A percentile compares a stretch with the other conserved stretches of the same genome.
Conservation (phyloP, 1,140 invertebrate species). For the Plodia interpunctella region DNA sequence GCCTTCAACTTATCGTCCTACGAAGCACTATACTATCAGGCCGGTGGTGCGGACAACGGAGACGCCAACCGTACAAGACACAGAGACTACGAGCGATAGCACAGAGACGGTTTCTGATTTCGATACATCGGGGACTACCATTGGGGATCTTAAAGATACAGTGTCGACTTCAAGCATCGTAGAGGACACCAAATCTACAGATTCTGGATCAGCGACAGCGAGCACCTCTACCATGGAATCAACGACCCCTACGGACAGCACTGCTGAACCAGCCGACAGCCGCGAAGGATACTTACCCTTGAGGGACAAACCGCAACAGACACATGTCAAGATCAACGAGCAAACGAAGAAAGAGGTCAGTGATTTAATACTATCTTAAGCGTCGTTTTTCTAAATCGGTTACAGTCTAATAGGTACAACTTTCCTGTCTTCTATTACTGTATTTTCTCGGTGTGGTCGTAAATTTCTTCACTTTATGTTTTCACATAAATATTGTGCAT, state of each 20-base stretch:
- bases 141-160: slow-evolving; percentile 47
- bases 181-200: slow-evolving; percentile 51
- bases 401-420: slow-evolving; percentile 58
- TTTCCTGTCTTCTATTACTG: slow-evolving; percentile 45
- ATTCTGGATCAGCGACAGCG: slow-evolving; percentile 42
- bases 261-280: slow-evolving; percentile 61
- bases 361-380: slow-evolving; percentile 49
- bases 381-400: slow-evolving; percentile 47
- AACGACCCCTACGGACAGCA: slow-evolving; percentile 54
- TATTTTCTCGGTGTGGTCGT: slow-evolving; percentile 33
- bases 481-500: slow-evolving; percentile 30
- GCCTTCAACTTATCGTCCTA: slow-evolving; percentile 53
- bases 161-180: slow-evolving; percentile 45
- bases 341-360: slow-evolving; percentile 77
- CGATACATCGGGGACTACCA: slow-evolving; percentile 52
- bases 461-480: slow-evolving; percentile 27
- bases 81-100: slow-evolving; percentile 57
- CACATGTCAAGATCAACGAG: slow-evolving; percentile 72
- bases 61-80: slow-evolving; percentile 54
- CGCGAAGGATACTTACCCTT: slow-evolving; percentile 71
- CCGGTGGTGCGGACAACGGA: slow-evolving; percentile 57
- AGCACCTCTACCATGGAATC: slow-evolving; percentile 51
- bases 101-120: slow-evolving; percentile 55
- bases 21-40: slow-evolving; percentile 71
- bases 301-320: slow-evolving; percentile 68